These are phyloP conservation scores for Falco naumanni DNA, from an alignment of 2,797 vertebrate species.

Conservation along the genomic window DNA sequence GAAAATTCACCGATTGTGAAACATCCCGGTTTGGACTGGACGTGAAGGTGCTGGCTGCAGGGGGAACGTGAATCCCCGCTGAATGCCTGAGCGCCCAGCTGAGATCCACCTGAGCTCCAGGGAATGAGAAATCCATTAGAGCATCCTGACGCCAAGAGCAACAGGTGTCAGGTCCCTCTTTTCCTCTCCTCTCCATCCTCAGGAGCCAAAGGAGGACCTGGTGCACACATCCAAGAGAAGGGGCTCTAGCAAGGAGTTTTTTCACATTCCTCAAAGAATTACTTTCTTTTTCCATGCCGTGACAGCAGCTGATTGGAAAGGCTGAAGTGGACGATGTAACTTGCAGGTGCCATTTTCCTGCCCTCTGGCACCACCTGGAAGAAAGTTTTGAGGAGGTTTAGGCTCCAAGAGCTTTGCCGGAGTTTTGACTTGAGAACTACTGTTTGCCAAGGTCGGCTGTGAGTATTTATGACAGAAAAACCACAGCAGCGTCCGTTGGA, in stretches of 20 bases:
- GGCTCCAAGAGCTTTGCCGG: neutral
- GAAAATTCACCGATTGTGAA: neutral
- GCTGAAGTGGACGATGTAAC: neutral
- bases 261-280: neutral
- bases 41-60: fast-evolving
- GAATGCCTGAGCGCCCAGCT: neutral
- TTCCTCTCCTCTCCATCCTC: neutral
- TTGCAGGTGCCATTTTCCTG: neutral
- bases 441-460: neutral
- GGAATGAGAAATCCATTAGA: neutral
- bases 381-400: neutral
- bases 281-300: neutral
- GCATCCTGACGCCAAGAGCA: neutral
- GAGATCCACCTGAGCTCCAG: neutral
- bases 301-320: neutral
- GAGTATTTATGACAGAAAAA: neutral
- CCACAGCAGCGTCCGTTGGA: neutral
- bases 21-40: neutral
- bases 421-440: neutral
- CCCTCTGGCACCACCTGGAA: neutral
- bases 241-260: neutral
- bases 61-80: neutral
- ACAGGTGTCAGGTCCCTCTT: neutral
- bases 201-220: neutral
- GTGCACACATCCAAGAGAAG: neutral